These are phyloP conservation scores for Chironex yamaguchii DNA, from an alignment of 30 jellyfish, hydroid and myxozoan genomes.

Conservation along the genomic window DNA sequence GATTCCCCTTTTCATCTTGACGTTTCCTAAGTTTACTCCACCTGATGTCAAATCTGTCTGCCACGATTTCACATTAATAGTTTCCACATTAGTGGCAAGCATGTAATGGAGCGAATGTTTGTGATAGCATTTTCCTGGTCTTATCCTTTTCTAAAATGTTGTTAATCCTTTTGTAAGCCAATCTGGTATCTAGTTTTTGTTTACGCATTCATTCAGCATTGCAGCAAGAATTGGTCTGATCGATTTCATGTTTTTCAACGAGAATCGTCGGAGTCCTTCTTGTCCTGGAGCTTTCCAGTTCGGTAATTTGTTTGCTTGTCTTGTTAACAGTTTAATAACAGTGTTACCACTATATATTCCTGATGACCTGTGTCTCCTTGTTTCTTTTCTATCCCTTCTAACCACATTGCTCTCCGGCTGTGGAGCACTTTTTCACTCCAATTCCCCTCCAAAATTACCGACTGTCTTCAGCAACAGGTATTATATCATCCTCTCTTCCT, in stretches of 20 bases:
- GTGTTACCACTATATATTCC: no score
- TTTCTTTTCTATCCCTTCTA: no score
- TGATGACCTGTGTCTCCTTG: no score
- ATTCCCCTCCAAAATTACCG: no score
- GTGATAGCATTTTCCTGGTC: slow-evolving; percentile 17
- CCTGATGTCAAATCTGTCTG: not conserved
- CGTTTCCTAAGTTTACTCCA: not conserved
- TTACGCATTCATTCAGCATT: not conserved
- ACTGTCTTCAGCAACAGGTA: no score
- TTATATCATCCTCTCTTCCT: no score
- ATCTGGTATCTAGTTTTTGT: not conserved
- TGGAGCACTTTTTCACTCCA: no score
- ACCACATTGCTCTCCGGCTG: no score
- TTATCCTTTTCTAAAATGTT: slow-evolving; percentile 5
- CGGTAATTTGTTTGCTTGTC: slow-evolving; percentile 5
- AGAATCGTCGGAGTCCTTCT: slow-evolving; percentile 40
- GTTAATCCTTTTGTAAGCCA: slow-evolving; percentile 21
- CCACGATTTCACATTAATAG: not conserved
- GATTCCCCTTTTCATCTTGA: slow-evolving; percentile 13
- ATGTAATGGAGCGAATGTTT: slow-evolving; percentile 1
- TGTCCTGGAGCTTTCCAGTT: slow-evolving; percentile 3
- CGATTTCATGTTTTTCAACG: slow-evolving; percentile 36
- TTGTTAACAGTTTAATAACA: no score
- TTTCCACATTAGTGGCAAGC: not conserved
- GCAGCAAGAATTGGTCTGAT: slow-evolving; percentile 2